phyloP scores from a whole-genome alignment of 1,140 invertebrate genomes.

The Patella vulgata region DNA sequence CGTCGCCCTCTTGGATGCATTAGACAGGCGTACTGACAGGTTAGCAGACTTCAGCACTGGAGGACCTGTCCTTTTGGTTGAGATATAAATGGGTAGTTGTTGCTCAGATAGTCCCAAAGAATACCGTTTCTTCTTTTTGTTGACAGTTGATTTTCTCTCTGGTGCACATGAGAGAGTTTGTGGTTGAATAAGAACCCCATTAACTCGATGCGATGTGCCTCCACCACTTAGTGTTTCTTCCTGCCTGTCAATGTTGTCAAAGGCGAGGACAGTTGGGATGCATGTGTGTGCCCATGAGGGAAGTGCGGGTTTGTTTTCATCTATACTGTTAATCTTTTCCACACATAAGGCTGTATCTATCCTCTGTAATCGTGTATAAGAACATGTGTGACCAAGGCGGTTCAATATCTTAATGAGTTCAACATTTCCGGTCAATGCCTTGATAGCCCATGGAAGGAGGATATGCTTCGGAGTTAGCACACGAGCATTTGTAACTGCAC shows the following conservation, averaged over 20 bases:
- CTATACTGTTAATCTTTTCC: too few species aligned
- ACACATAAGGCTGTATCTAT: too few species aligned
- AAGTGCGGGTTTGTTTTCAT: too few species aligned
- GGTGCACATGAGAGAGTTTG: not conserved
- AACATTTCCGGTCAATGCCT: conserved; percentile 1
- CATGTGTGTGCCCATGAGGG: conserved; percentile 11
- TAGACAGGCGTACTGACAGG: not conserved
- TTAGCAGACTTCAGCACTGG: not conserved
- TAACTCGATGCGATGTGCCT: conserved; percentile 45
- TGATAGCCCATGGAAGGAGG: too few species aligned
- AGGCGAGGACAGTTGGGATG: conserved; percentile 30
- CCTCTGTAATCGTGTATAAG: too few species aligned
- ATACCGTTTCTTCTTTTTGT: not conserved
- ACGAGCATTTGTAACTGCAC: too few species aligned
- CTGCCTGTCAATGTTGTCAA: conserved; percentile 45
- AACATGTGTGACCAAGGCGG: too few species aligned
- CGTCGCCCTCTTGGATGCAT: too few species aligned
- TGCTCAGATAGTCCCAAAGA: not conserved
- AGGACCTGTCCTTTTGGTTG: too few species aligned
- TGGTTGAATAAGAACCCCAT: conserved; percentile 40
- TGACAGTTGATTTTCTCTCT: too few species aligned
- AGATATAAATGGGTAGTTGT: not conserved
- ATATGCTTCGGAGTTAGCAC: too few species aligned
- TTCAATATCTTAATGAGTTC: not conserved
- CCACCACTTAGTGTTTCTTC: too few species aligned